A percentile compares a stretch with the other conserved stretches of the same genome.
Evolutionary conservation across 2,797 vertebrate genomes (phyloP).

Genomic region (Eidolon dupreanum): DNA sequence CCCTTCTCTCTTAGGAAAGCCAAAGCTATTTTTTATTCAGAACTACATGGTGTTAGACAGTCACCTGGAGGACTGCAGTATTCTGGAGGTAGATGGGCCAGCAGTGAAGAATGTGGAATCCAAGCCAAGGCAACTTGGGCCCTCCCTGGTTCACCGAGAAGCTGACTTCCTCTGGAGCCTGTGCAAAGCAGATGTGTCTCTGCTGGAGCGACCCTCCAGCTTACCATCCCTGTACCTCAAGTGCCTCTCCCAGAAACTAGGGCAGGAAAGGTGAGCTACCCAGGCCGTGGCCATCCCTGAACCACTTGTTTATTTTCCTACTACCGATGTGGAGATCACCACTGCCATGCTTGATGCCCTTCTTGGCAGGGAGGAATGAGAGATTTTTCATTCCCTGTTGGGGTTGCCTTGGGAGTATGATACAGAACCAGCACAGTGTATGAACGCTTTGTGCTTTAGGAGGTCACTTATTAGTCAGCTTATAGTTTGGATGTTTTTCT

Average conservation of each 20-base stretch:
- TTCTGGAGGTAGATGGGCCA: conserved; percentile 88
- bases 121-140: neutral
- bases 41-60: conserved; percentile 85
- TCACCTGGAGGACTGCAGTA: conserved; percentile 46
- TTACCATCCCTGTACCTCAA: conserved; percentile 88
- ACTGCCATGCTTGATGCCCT: no score
- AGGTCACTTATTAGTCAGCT: neutral
- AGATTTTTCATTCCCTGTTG: neutral
- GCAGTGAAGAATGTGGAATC: neutral
- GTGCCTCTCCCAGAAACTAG: conserved; percentile 86
- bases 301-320: neutral
- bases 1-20: conserved; percentile 91
- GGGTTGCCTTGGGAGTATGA: neutral
- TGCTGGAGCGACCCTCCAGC: conserved; percentile 80
- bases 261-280: conserved; percentile 81
- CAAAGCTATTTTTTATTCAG: conserved; percentile 97
- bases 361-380: neutral
- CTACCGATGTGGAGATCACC: neutral
- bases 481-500: conserved; percentile 16
- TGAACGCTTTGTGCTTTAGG: neutral
- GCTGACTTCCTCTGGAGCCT: conserved; percentile 96
- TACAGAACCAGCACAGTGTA: neutral
- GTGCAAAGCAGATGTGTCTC: conserved; percentile 86
- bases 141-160: conserved; percentile 84
- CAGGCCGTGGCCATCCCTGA: no score